phyloP scores from a whole-genome alignment of 1,140 invertebrate genomes.

The Solen grandis region DNA sequence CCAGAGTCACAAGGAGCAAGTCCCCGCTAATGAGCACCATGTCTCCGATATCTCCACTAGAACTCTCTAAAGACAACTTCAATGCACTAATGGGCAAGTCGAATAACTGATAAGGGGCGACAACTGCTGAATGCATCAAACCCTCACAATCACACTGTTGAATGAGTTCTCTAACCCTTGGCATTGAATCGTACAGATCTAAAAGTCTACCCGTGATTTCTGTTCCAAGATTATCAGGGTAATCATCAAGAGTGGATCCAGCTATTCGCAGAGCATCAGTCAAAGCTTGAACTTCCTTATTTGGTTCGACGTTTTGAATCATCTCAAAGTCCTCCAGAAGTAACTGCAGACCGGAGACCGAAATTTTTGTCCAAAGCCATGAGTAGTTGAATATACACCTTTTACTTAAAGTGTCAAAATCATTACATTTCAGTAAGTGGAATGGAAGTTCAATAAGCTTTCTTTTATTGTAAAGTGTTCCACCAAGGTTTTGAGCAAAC shows the following conservation, averaged over 20 bases:
- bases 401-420: conserved; percentile 48
- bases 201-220: conserved; percentile 72
- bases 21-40: conserved; percentile 9
- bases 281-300: conserved; percentile 67
- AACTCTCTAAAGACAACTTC: conserved; percentile 37
- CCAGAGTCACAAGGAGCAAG: conserved; percentile 16
- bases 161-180: conserved; percentile 65
- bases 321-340: conserved; percentile 65
- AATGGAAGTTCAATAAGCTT: conserved; percentile 68
- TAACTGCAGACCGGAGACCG: conserved; percentile 60
- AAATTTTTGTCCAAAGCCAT: conserved; percentile 68
- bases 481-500: conserved; percentile 82
- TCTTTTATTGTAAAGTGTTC: conserved; percentile 58
- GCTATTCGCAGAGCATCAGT: conserved; percentile 68
- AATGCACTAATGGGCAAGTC: conserved; percentile 57
- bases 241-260: conserved; percentile 60
- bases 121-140: conserved; percentile 86
- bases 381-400: conserved; percentile 65
- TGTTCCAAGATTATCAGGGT: conserved; percentile 64
- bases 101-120: conserved; percentile 83
- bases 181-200: conserved; percentile 62
- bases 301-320: conserved; percentile 82
- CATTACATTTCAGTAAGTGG: conserved; percentile 54
- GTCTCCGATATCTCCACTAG: conserved; percentile 36
- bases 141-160: conserved; percentile 82